Conservation (phyloP, 92 coral and sea anemone species). For the Epizoanthus ramosus region DNA sequence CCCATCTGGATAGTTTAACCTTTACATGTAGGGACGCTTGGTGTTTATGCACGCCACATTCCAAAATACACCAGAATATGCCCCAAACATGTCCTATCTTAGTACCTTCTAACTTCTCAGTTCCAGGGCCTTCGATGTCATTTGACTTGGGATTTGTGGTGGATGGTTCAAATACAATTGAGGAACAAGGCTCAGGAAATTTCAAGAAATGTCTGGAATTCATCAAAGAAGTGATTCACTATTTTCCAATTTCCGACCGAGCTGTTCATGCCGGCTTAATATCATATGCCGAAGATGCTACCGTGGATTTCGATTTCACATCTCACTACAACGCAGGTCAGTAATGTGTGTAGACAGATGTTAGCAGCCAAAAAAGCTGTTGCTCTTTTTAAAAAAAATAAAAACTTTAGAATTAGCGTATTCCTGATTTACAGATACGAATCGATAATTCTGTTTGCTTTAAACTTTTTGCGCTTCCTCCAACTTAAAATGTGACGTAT, state of each 20-base stretch:
- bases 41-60: not conserved
- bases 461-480: too few species aligned
- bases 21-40: too few species aligned
- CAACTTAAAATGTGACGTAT: too few species aligned
- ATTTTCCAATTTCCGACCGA: conserved; percentile 67
- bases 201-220: conserved; percentile 79
- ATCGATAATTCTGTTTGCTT: too few species aligned
- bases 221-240: conserved; percentile 70
- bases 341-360: not conserved
- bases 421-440: too few species aligned
- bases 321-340: conserved; percentile 47
- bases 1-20: too few species aligned
- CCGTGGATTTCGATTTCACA: conserved; percentile 62
- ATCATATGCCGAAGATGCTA: conserved; percentile 64
- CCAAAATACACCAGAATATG: not conserved
- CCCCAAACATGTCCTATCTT: not conserved
- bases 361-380: not conserved
- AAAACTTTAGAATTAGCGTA: too few species aligned
- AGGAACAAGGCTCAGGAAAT: conserved; percentile 82
- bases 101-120: not conserved
- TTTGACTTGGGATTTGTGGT: conserved; percentile 86
- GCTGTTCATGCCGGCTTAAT: conserved; percentile 81
- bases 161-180: conserved; percentile 79
- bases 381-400: too few species aligned
- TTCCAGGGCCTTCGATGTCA: conserved; percentile 39